Conservation (phyloP, 2,797 vertebrate genomes). For the Odontamblyopus rebecca region DNA sequence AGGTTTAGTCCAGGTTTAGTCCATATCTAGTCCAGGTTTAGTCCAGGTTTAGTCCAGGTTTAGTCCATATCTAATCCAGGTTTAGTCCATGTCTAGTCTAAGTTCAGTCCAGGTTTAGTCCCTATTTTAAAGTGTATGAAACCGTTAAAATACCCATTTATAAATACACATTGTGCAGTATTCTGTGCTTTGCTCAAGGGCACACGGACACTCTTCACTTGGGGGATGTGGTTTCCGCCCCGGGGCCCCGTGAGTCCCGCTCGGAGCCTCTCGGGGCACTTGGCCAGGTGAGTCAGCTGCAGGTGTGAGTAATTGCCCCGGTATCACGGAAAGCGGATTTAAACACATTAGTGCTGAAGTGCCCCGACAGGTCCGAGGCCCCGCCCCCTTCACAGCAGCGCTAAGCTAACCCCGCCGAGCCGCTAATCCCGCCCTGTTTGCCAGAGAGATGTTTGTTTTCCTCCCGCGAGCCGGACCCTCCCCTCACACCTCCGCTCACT, state of each 20-base stretch:
- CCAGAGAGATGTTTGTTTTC: conserved; percentile 37
- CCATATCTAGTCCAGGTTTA: not conserved
- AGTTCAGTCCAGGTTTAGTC: not conserved
- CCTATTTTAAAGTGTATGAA: not conserved
- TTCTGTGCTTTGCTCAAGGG: not conserved
- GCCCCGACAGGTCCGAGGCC: conserved; percentile 53
- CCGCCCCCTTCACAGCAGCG: conserved; percentile 88
- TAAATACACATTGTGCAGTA: not conserved
- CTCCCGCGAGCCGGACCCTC: conserved; percentile 31
- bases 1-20: not conserved
- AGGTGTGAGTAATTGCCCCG: not conserved
- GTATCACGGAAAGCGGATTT: not conserved
- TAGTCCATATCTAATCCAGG: not conserved
- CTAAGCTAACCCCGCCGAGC: conserved; percentile 78
- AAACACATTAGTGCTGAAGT: conserved; percentile 10
- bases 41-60: not conserved
- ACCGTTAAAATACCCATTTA: not conserved
- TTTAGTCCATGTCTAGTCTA: not conserved
- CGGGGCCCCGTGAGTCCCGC: not conserved
- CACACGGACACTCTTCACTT: too few species aligned
- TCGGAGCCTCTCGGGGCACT: not conserved
- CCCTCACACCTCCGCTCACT: conserved; percentile 46
- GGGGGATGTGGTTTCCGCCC: not conserved
- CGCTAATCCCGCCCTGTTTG: conserved; percentile 83
- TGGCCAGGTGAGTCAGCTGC: not conserved